Conservation (phyloP, 2,113 vertebrate species). For the Stomatorhinus ivindoensis region DNA sequence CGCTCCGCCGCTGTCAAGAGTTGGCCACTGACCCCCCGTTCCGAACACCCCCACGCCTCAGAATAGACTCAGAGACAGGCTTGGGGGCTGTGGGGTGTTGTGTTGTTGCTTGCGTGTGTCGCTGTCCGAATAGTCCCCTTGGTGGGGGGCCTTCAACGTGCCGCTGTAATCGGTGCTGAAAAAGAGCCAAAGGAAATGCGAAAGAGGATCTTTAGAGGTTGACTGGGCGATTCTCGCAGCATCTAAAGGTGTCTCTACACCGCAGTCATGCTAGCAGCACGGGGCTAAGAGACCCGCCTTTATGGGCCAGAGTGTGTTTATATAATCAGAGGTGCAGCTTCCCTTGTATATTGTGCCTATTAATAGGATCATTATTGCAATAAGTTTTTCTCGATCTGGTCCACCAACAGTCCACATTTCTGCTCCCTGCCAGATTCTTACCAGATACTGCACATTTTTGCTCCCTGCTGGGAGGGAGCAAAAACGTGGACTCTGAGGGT, state of each 20-base stretch:
- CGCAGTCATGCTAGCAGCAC: not conserved
- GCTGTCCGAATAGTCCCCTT: not conserved
- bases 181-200: not conserved
- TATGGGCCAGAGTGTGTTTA: not conserved
- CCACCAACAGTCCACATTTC: not conserved
- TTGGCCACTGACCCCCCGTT: not conserved
- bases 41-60: not conserved
- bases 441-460: not conserved
- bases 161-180: not conserved
- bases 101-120: not conserved
- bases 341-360: not conserved
- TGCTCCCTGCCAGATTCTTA: not conserved
- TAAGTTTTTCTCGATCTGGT: not conserved
- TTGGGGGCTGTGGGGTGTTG: not conserved
- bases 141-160: not conserved
- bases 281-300: not conserved
- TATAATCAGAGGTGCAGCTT: not conserved
- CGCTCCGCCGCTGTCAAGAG: not conserved
- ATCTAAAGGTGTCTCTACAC: not conserved
- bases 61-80: not conserved
- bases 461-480: not conserved
- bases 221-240: not conserved
- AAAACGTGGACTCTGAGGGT: not conserved
- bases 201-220: not conserved
- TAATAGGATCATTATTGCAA: not conserved